Evolutionary conservation across 2,888 invertebrate genomes (phyloP).

Genomic region (Luperina nickerlii): DNA sequence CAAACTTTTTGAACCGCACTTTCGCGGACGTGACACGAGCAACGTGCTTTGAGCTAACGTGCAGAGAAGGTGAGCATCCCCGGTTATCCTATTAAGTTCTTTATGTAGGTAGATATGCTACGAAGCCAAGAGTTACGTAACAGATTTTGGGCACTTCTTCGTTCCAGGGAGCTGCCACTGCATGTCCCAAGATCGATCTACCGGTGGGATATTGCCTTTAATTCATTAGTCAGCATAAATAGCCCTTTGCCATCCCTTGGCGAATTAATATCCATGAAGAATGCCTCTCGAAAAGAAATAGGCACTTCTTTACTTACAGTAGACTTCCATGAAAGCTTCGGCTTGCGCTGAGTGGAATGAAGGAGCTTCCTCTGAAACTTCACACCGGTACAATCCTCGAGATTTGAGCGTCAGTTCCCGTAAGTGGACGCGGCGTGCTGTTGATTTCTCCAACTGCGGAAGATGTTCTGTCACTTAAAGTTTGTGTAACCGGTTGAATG

Average conservation of each 20-base stretch:
- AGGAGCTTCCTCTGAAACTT: constrained; percentile 94
- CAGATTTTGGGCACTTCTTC: not conserved
- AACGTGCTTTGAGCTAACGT: not conserved
- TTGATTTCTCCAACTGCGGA: constrained; percentile 91
- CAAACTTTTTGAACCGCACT: constrained; percentile 33
- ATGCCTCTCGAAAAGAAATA: not conserved
- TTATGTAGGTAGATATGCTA: not conserved
- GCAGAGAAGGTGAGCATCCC: not conserved
- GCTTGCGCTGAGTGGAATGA: constrained; percentile 94
- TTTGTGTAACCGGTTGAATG: no score
- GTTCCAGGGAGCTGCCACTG: not conserved
- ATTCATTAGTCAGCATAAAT: not conserved
- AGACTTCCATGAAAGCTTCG: constrained; percentile 93
- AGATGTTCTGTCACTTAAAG: not conserved
- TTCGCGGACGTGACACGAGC: constrained; percentile 9
- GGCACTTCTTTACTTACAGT: constrained; percentile 89
- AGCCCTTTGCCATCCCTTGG: not conserved
- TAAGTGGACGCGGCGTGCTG: constrained; percentile 92
- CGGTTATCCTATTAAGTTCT: not conserved
- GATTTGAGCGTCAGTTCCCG: constrained; percentile 92
- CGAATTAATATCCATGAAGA: no score
- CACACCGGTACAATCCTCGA: constrained; percentile 93
- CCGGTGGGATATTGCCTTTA: not conserved
- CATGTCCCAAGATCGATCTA: not conserved
- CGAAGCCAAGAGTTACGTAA: not conserved